A percentile compares a stretch with the other conserved stretches of the same genome.
These are phyloP conservation scores for Oxyruncus cristatus DNA, from an alignment of 2,113 vertebrate genomes.

Conservation along the genomic window DNA sequence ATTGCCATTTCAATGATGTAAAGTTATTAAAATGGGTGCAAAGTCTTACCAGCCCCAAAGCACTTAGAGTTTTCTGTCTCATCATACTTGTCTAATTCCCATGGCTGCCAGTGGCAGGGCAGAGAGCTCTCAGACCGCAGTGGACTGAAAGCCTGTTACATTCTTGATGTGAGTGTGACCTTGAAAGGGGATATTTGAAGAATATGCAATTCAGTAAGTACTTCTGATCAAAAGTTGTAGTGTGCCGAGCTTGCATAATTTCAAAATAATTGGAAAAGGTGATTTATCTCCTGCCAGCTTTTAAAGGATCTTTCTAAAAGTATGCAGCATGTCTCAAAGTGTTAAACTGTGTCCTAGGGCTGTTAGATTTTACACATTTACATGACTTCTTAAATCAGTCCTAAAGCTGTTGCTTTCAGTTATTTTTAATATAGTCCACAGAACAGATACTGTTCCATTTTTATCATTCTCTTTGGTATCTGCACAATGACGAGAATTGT, in stretches of 20 bases:
- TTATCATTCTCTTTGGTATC: constrained; percentile 35
- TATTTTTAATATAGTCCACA: constrained; percentile 57
- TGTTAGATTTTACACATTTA: constrained; percentile 70
- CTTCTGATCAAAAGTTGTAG: constrained; percentile 28
- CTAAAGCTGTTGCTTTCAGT: constrained; percentile 31
- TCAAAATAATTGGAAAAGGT: constrained; percentile 63
- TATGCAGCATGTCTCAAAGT: constrained; percentile 63
- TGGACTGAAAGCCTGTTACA: background rate
- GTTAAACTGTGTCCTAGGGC: constrained; percentile 64
- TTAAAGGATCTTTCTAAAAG: constrained; percentile 63
- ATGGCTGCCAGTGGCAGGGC: background rate
- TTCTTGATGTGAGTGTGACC: background rate
- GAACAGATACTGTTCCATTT: constrained; percentile 48
- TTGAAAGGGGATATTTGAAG: background rate
- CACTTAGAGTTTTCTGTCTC: background rate
- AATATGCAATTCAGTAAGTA: constrained; percentile 15
- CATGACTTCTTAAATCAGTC: constrained; percentile 63
- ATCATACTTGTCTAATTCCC: background rate
- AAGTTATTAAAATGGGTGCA: background rate
- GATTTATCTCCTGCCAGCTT: constrained; percentile 67
- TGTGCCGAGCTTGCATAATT: constrained; percentile 62
- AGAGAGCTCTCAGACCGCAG: background rate
- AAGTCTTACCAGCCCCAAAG: background rate
- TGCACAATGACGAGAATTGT: constrained; percentile 26
- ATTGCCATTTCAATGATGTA: background rate